Evolutionary conservation across 2,797 vertebrate species (phyloP), one percentile per base, ranked within the genome.

Genomic region (Echiichthys vipera): DNA sequence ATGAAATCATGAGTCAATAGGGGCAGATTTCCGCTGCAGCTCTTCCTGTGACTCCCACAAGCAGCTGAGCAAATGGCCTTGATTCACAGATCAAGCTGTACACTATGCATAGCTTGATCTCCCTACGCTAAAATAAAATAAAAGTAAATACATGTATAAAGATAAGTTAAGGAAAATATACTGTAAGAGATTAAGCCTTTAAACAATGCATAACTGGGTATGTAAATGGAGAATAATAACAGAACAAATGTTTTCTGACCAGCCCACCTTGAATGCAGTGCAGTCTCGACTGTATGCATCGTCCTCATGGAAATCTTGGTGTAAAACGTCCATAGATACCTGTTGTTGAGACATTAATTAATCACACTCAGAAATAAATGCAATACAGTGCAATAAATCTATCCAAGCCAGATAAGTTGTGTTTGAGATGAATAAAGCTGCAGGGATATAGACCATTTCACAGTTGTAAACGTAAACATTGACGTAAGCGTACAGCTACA

Each of bases 261-360:
- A 61, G 13, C 81, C 46, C 77, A 99, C 98, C 96, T 97, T 97
- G 83, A 98, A 93, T 30, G 97, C 97, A 81, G 93, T 85, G 84
- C 98, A 99, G 81, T 98, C 95, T 71, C 97, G 94, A 64, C 91
- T 90, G 76, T 96, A 95, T 15, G 93, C 96, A 30, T 97, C 96
- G 46, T 97, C 96, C 75, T 96, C 94, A 17, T 95, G 91, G 81
- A 96, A 96, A 29, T 96, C 93, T 0, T 88, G 74, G 12, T 93
- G 90, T 77, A 96, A 94, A 67, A 96, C 72, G 53, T 93, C 81
- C 89, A 95, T 88, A 20, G 97, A 95, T 8, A 98, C 95, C 98
- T 99, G 87, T 70, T 77, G 47, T 6, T 42, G n/a, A 88, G 34
- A 82, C 68, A 64, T 18, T 4, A 9, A 56, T 74, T 47, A 64